Evolutionary conservation across 2,888 invertebrate genomes (phyloP), one percentile per base, ranked within the genome.

Genomic region (Dryobotodes eremita): DNA sequence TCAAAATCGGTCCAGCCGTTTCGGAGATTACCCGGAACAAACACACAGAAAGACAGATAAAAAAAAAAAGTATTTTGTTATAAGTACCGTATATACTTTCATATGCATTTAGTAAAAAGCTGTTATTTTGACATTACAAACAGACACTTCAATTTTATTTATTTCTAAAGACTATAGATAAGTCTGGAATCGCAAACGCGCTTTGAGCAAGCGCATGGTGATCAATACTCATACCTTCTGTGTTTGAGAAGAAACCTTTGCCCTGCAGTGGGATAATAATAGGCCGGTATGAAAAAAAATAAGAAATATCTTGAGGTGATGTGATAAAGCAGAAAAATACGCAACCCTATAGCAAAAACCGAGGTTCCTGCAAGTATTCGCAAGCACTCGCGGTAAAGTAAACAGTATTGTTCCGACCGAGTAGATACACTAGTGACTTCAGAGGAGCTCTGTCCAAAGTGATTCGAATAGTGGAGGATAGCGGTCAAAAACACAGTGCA

Each of bases 401-500:
- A 66, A 59, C 71, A 80, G 74, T 85, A 79, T 85, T 79, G 79
- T 83, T 85, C 65, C 79, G 61, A 74, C 23, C 36, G 79, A 68
- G n/a, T 71, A 79, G 72, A 55, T 75, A 73, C 61, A 48, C 62
- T 48, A 79, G 79, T 76, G 84, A 57, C 55, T 50, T 50, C 65
- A 17, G 46, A 79, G 71, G 53, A 65, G 46, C 8, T 15, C 66
- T 26, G 17, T 46, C 17, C 11, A 26, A 66, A 66, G 78, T 75
- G 77, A 71, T 83, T 65, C 66, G 2, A 65, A 76, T 76, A 57
- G 71, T 53, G 20, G 68, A 73, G 77, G 75, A 59, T 64, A 61
- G 64, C 65, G 79, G 72, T 86, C 87, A 82, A 84, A 82, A 84
- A 84, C 46, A 69, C 46, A 77, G 55, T 26, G 62, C 68, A 74